Conservation (phyloP, 2,888 invertebrate genomes). For the Hypena proboscidalis region DNA sequence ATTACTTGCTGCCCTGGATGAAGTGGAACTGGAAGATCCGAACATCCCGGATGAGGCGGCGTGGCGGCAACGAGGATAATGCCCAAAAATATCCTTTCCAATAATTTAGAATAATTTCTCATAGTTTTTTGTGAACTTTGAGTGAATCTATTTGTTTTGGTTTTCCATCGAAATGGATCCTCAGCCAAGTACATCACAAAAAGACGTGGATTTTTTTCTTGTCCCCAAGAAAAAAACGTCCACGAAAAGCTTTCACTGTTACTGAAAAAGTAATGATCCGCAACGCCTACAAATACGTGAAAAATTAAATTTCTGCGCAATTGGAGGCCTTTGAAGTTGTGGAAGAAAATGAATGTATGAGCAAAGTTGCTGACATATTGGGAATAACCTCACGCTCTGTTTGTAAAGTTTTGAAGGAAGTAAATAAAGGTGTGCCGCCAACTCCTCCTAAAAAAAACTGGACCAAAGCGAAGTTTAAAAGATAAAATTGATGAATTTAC, state of each 20-base stretch:
- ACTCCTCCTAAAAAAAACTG: constrained; percentile 17
- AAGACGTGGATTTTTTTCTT: constrained; percentile 7
- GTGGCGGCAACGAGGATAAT: no score
- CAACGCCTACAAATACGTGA: constrained; percentile 14
- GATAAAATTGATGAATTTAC: constrained; percentile 24
- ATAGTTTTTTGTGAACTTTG: constrained; percentile 1
- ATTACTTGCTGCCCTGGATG: no score
- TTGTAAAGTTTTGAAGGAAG: constrained; percentile 13
- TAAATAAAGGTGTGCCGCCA: constrained; percentile 14
- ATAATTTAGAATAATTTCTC: no score
- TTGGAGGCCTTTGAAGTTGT: constrained; percentile 12
- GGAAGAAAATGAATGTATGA: constrained; percentile 4
- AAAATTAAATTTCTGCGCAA: constrained; percentile 10
- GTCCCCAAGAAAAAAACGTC: constrained; percentile 7
- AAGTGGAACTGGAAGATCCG: no score
- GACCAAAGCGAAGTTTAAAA: constrained; percentile 19
- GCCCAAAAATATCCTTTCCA: no score
- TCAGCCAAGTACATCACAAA: constrained; percentile 9
- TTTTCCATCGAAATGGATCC: constrained; percentile 3
- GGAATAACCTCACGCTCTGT: constrained; percentile 5
- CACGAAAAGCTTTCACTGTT: constrained; percentile 6
- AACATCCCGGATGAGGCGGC: no score
- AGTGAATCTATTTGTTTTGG: constrained; percentile 1
- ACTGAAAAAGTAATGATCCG: constrained; percentile 9
- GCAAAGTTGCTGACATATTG: constrained; percentile 3